A percentile compares a stretch with the other conserved stretches of the same genome.
phyloP scores from a whole-genome alignment of 1,140 invertebrate genomes.

The Spodoptera litura region DNA sequence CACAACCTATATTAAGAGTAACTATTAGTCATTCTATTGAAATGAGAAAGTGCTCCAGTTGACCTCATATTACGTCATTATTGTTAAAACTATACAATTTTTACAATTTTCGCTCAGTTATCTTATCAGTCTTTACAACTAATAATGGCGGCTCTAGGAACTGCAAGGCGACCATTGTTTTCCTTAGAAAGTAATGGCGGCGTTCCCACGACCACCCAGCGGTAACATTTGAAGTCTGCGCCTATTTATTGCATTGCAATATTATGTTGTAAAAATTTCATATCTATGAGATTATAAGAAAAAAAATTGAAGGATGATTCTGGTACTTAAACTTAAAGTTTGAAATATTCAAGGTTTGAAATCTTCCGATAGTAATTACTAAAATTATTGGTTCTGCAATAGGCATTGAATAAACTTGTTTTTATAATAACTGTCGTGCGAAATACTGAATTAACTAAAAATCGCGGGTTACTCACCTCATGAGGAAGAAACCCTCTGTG shows the following conservation, averaged over 20 bases:
- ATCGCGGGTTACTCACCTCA: too few relatives aligned
- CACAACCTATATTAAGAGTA: not conserved
- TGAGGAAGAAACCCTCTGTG: too few relatives aligned
- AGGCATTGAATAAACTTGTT: too few relatives aligned
- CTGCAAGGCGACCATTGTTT: not conserved
- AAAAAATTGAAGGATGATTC: too few relatives aligned
- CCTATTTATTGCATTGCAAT: constrained; percentile 1
- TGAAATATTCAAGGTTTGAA: too few relatives aligned
- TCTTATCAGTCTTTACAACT: constrained; percentile 4
- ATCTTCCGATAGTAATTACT: too few relatives aligned
- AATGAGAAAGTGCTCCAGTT: not conserved
- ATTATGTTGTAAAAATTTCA: not conserved
- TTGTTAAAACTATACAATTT: not conserved
- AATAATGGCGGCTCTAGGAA: constrained; percentile 17
- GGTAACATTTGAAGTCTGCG: constrained; percentile 7
- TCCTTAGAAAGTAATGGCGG: constrained; percentile 25
- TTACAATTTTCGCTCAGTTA: not conserved
- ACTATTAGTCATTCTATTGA: constrained; percentile 1
- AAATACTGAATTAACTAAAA: too few relatives aligned
- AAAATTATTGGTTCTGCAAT: too few relatives aligned
- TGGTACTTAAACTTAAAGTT: too few relatives aligned
- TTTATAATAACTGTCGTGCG: too few relatives aligned
- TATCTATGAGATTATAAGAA: not conserved
- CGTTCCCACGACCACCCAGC: constrained; percentile 6
- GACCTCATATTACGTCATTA: not conserved